Evolutionary conservation across 2,113 vertebrate species (phyloP).

Genomic region (Macaca nemestrina): DNA sequence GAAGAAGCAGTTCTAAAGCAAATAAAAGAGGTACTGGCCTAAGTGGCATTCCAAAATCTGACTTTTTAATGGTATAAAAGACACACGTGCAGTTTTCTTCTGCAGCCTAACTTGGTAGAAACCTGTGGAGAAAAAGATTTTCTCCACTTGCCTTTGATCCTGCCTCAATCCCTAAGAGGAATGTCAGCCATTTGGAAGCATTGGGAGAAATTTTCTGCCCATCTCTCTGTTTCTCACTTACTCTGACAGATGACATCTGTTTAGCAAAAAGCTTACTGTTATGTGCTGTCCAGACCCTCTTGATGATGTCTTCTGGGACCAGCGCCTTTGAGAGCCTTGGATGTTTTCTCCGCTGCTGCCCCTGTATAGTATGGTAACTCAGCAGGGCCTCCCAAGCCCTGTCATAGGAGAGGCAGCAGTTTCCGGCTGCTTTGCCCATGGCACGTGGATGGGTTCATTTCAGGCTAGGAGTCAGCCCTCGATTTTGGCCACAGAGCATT

Average conservation of each 20-base stretch:
- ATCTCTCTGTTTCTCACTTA: background rate
- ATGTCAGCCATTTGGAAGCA: background rate
- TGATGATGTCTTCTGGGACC: background rate
- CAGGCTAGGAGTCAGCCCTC: background rate
- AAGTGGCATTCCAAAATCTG: background rate
- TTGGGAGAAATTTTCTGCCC: background rate
- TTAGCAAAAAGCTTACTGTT: background rate
- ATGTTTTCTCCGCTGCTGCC: background rate
- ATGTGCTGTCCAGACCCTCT: background rate
- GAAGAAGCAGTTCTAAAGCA: background rate
- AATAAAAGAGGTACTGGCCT: background rate
- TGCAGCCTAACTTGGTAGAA: background rate
- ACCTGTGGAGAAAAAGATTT: background rate
- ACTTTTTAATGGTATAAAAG: background rate
- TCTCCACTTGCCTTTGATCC: background rate
- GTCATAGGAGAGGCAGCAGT: background rate
- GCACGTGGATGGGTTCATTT: background rate
- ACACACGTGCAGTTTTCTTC: background rate
- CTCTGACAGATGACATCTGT: background rate
- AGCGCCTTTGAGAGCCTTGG: accelerated
- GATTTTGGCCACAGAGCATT: background rate
- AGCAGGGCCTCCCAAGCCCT: no score
- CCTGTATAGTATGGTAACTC: background rate
- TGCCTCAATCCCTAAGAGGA: background rate
- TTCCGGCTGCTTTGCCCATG: background rate